phyloP scores from a whole-genome alignment of 2,113 vertebrate genomes.

The Bambusicola thoracicus region DNA sequence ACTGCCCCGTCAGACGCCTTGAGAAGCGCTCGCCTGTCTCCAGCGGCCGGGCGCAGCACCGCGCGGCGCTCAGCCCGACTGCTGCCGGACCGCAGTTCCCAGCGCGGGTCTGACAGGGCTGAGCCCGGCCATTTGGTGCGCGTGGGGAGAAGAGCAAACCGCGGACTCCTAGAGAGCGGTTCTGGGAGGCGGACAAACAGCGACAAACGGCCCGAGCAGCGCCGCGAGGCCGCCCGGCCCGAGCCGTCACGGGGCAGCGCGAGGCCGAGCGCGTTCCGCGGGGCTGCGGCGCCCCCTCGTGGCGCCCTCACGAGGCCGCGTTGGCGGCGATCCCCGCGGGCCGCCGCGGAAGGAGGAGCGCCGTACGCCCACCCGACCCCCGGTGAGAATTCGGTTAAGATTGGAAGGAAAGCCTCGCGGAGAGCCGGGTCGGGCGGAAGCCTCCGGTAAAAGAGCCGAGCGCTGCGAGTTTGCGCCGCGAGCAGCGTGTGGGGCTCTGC shows the following conservation, averaged over 20 bases:
- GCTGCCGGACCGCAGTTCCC: background rate
- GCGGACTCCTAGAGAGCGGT: background rate
- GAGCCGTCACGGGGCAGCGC: too few species aligned
- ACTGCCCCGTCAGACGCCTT: background rate
- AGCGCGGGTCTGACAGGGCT: background rate
- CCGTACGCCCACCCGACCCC: background rate
- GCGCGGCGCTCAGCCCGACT: background rate
- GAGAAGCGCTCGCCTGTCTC: background rate
- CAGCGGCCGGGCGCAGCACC: background rate
- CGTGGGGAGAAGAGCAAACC: background rate
- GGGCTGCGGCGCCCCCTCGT: too few species aligned
- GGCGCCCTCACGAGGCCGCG: too few species aligned
- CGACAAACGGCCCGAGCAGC: too few species aligned
- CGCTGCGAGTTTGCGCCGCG: background rate
- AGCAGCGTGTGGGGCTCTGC: background rate
- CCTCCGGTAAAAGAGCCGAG: background rate
- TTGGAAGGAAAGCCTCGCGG: background rate
- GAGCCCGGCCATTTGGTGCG: background rate
- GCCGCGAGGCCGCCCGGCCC: too few species aligned
- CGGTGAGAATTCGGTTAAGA: accelerated
- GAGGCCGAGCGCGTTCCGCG: too few species aligned
- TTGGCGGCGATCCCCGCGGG: background rate
- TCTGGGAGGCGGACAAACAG: too few species aligned
- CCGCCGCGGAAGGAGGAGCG: background rate
- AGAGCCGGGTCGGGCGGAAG: background rate